phyloP scores from a whole-genome alignment of 2,113 vertebrate genomes.

The Stegastes partitus region DNA sequence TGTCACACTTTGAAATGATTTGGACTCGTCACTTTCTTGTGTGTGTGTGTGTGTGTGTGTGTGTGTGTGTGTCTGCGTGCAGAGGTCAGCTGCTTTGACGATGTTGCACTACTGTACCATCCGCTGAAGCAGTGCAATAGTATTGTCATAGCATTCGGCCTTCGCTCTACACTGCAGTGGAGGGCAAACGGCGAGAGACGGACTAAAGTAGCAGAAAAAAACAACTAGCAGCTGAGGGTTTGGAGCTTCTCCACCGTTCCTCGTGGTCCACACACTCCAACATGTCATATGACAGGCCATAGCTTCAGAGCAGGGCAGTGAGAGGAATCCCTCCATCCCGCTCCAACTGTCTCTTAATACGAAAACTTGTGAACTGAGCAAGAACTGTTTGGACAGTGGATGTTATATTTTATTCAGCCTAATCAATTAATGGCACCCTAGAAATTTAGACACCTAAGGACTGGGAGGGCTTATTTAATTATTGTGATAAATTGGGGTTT shows the following conservation, averaged over 20 bases:
- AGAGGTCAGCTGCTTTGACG: slow-evolving; percentile 93
- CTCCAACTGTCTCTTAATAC: slow-evolving; percentile 1
- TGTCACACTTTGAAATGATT: background rate
- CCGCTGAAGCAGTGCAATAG: slow-evolving; percentile 97
- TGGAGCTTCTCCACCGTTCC: too few relatives aligned
- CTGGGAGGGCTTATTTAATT: too few relatives aligned
- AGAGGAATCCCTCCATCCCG: slow-evolving; percentile 5
- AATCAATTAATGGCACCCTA: too few relatives aligned
- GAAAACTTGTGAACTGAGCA: too few relatives aligned
- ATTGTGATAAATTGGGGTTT: too few relatives aligned
- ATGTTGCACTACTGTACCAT: slow-evolving; percentile 97
- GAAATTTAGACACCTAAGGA: too few relatives aligned
- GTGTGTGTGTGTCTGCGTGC: slow-evolving; percentile 66
- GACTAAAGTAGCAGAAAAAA: background rate
- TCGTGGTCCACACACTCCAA: background rate
- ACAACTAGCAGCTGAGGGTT: too few relatives aligned
- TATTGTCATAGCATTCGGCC: slow-evolving; percentile 97
- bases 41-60: slow-evolving; percentile 27
- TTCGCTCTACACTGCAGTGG: slow-evolving; percentile 68
- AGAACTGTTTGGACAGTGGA: too few relatives aligned
- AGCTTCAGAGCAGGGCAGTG: too few relatives aligned
- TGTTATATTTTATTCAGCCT: background rate
- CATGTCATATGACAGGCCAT: slow-evolving; percentile 17
- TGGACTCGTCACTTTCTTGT: background rate
- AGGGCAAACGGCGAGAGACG: background rate